Conservation (phyloP, 2,888 invertebrate genomes). For the Horisme vitalbata region DNA sequence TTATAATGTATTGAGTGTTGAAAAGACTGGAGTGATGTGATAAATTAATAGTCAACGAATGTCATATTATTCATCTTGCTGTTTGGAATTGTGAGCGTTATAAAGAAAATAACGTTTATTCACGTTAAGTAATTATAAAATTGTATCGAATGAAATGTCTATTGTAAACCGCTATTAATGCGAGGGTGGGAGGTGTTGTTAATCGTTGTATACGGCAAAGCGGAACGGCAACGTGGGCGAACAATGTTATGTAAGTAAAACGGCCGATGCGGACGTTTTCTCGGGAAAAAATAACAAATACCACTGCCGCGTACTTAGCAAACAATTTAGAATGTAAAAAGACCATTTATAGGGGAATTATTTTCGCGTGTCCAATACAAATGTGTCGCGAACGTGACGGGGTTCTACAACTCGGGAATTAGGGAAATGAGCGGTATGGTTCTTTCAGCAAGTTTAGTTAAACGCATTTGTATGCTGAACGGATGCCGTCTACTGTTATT, state of each 20-base stretch:
- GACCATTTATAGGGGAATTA: slow-evolving; percentile 34
- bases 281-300: slow-evolving; percentile 20
- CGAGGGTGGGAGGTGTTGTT: not conserved
- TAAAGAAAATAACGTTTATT: slow-evolving; percentile 9
- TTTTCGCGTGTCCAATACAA: slow-evolving; percentile 39
- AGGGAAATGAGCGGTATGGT: slow-evolving; percentile 52
- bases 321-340: slow-evolving; percentile 33
- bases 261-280: slow-evolving; percentile 17
- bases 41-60: slow-evolving; percentile 10
- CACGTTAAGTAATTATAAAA: slow-evolving; percentile 2
- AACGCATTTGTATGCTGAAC: slow-evolving; percentile 64
- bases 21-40: slow-evolving; percentile 28
- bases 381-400: slow-evolving; percentile 46
- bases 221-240: slow-evolving; percentile 8
- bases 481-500: slow-evolving; percentile 59
- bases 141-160: not conserved
- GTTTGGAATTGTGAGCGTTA: slow-evolving; percentile 1
- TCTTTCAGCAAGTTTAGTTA: slow-evolving; percentile 44
- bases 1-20: slow-evolving; percentile 6
- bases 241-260: slow-evolving; percentile 10
- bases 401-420: slow-evolving; percentile 48
- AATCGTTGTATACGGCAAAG: slow-evolving; percentile 1
- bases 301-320: slow-evolving; percentile 15
- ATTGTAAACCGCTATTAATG: slow-evolving; percentile 9
- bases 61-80: not conserved